Evolutionary conservation across 1,140 invertebrate genomes (phyloP), one percentile per base, ranked within the genome.

Genomic region (Calephelis nemesis): DNA sequence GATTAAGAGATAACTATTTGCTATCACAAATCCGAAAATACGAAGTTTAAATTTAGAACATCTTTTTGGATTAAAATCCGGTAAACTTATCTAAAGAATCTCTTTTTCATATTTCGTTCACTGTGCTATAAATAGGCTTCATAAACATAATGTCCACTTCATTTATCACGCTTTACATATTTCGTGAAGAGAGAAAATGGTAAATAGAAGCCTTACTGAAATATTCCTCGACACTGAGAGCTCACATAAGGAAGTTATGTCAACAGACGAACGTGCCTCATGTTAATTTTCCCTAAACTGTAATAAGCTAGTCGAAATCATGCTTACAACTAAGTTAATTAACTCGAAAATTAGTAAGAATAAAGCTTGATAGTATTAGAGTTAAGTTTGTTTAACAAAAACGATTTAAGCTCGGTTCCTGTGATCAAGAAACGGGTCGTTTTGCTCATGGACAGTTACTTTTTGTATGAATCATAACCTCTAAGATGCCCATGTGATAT

Each of bases 321-420:
- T 78, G 72, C 74, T 76, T 76, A 78, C 74, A 78, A 78, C 74
- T 78, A 74, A 76, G 70, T 78, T 78, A 78, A 78, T 79, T 72
- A 70, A 71, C 62, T 68, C 10, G 50, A 54, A 15, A 54, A 54
- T 19, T 52, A 52, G 50, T 9, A 52, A 15, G 50, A 52, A 15
- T 52, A 52, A 52, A 52, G 50, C 10, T n/a, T 12, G n/a, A 15
- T 15, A 15, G 50, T 15, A 52, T 52, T 52, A 52, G 13, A 52
- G n/a, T 52, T 52, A 52, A 52, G n/a, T 52, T 52, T 12, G 15
- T 54, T 30, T 54, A 54, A 54, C 15, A 19, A 45, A 15, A 52
- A 15, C 8, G 50, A 30, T 30, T 30, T 30, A 30, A 30, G 30
- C 30, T 2, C 30, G 30, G 30, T 30, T 30, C 30, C 30, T 30